These are phyloP conservation scores for Bombus waltoni DNA, from an alignment of 1,140 invertebrate species.

Conservation along the genomic window DNA sequence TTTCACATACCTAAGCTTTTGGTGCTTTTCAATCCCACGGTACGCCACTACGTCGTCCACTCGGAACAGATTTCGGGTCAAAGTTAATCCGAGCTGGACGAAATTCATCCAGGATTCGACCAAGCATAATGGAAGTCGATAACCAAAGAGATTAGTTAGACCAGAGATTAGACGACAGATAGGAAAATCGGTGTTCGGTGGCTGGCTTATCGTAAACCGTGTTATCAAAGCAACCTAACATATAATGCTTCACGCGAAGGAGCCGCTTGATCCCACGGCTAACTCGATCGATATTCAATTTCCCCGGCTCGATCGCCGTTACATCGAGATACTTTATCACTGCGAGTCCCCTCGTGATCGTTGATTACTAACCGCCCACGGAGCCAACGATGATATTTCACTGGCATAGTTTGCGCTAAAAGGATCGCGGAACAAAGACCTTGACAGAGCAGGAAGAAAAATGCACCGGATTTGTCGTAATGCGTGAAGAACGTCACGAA, in stretches of 20 bases:
- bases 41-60: not conserved
- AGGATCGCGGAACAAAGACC: slow-evolving; percentile 33
- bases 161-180: slow-evolving; percentile 47
- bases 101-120: slow-evolving; percentile 25
- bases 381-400: slow-evolving; percentile 25
- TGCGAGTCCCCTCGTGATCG: slow-evolving; percentile 1
- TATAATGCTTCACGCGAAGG: slow-evolving; percentile 9
- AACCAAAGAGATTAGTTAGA: slow-evolving; percentile 46
- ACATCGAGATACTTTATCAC: slow-evolving; percentile 9
- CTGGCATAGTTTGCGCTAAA: not conserved
- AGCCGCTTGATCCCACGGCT: slow-evolving; percentile 6
- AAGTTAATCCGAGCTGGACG: slow-evolving; percentile 34
- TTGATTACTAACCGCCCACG: not conserved
- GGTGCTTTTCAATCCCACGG: not conserved
- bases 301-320: not conserved
- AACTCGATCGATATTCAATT: slow-evolving; percentile 57
- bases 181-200: slow-evolving; percentile 43
- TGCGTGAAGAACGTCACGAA: slow-evolving; percentile 67
- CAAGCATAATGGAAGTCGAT: slow-evolving; percentile 45
- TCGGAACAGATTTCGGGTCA: slow-evolving; percentile 21
- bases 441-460: slow-evolving; percentile 43
- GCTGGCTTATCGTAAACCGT: slow-evolving; percentile 37
- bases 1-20: not conserved
- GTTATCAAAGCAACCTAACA: slow-evolving; percentile 36
- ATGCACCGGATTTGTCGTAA: slow-evolving; percentile 33